phyloP scores from a whole-genome alignment of 2,797 vertebrate genomes.

The Sebastes diaconus region DNA sequence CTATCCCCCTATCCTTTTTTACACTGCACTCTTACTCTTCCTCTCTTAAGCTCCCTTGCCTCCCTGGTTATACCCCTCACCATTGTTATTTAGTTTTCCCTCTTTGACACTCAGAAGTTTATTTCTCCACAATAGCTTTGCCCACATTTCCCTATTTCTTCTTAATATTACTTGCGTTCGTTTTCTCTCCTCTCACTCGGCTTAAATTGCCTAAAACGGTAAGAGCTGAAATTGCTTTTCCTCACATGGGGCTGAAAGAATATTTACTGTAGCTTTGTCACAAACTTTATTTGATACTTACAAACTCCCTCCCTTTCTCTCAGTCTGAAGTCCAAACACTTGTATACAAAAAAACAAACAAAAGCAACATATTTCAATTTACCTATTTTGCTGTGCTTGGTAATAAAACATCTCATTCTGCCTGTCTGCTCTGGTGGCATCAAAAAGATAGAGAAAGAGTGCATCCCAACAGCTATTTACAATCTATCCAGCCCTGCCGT shows the following conservation, averaged over 20 bases:
- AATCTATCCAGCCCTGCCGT: conserved; percentile 44
- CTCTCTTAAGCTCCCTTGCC: conserved; percentile 16
- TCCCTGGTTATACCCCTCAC: conserved; percentile 14
- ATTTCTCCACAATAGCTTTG: conserved; percentile 29
- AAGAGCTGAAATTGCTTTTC: conserved; percentile 57
- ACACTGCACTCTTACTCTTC: conserved; percentile 4
- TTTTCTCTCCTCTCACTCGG: conserved; percentile 35
- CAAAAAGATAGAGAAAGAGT: conserved; percentile 15
- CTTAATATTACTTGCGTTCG: conserved; percentile 42
- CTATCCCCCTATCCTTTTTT: conserved; percentile 20
- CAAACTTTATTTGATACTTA: conserved; percentile 45
- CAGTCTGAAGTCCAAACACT: conserved; percentile 11
- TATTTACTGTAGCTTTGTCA: conserved; percentile 39
- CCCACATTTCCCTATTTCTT: conserved; percentile 36
- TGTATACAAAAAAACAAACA: background rate
- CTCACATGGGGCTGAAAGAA: conserved; percentile 41
- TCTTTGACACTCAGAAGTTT: conserved; percentile 37
- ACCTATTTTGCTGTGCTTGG: conserved; percentile 6
- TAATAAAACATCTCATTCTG: conserved; percentile 32
- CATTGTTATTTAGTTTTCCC: conserved; percentile 42
- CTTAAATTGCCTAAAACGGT: conserved; percentile 51
- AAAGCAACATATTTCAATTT: conserved; percentile 34
- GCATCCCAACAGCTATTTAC: conserved; percentile 50
- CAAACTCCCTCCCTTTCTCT: conserved; percentile 10
- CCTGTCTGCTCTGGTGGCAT: conserved; percentile 6